Conservation (phyloP, 2,797 vertebrate genomes). For the Hapalemur alaotrensis region DNA sequence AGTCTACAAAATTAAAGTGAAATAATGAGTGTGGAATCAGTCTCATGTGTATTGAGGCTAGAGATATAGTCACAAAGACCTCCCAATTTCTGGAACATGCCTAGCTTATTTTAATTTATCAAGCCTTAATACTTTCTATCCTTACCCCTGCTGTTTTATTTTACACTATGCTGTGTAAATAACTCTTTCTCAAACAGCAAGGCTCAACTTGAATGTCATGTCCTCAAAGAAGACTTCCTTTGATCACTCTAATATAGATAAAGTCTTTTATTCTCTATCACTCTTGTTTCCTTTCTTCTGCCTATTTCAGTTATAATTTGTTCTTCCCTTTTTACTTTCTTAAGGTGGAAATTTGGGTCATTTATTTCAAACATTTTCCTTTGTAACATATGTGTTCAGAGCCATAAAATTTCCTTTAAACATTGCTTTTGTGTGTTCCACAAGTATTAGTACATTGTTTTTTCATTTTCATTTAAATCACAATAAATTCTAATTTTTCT, state of each 20-base stretch:
- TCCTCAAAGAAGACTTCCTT: not conserved
- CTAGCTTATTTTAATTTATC: not conserved
- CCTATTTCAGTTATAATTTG: not conserved
- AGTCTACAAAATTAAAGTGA: not conserved
- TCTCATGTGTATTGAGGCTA: not conserved
- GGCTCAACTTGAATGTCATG: not conserved
- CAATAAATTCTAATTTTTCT: not conserved
- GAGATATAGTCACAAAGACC: not conserved
- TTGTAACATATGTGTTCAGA: not conserved
- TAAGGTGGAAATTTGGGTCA: not conserved
- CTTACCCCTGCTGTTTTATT: not conserved
- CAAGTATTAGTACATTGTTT: not conserved
- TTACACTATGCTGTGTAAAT: not conserved
- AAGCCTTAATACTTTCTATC: not conserved
- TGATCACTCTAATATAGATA: not conserved
- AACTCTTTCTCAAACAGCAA: not conserved
- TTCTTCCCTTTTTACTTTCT: not conserved
- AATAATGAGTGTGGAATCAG: not conserved
- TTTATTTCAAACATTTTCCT: not conserved
- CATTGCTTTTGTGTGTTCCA: not conserved
- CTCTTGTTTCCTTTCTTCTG: not conserved
- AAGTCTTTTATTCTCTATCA: not conserved
- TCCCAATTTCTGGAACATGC: not conserved
- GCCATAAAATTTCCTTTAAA: no score
- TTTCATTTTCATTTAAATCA: not conserved